Conservation (phyloP, 1,140 invertebrate species). For the Drosophila tsacasi region DNA sequence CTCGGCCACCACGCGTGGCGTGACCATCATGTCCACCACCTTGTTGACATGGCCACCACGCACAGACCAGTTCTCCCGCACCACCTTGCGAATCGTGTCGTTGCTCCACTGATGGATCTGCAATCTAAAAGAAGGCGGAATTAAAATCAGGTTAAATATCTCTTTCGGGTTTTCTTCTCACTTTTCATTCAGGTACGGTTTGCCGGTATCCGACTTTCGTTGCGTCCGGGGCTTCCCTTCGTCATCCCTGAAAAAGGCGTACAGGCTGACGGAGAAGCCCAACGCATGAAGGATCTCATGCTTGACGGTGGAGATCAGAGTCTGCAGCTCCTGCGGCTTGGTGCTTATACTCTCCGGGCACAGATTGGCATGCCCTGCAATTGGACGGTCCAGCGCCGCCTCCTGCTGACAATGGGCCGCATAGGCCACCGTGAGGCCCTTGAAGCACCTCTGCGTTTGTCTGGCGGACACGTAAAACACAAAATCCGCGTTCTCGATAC, state of each 20-base stretch:
- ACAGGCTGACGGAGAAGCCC: slow-evolving; percentile 97
- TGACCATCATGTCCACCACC: slow-evolving; percentile 95
- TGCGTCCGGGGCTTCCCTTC: slow-evolving; percentile 94
- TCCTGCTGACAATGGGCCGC: slow-evolving; percentile 99
- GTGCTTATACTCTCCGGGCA: slow-evolving; percentile 98
- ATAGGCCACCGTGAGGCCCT: slow-evolving; percentile 96
- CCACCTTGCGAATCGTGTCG: slow-evolving; percentile 92
- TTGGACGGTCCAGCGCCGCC: slow-evolving; percentile 95
- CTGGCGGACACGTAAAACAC: slow-evolving; percentile 98
- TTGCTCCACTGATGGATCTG: slow-evolving; percentile 98
- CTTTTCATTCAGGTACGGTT: slow-evolving; percentile 95
- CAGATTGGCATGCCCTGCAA: slow-evolving; percentile 99
- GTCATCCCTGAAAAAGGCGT: slow-evolving; percentile 94
- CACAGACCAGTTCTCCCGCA: slow-evolving; percentile 93
- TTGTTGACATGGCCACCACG: slow-evolving; percentile 90
- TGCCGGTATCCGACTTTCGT: slow-evolving; percentile 92
- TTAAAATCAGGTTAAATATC: neutral
- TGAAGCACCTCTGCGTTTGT: slow-evolving; percentile 95
- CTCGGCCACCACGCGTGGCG: slow-evolving; percentile 94
- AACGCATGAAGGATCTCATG: slow-evolving; percentile 99
- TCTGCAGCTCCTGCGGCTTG: slow-evolving; percentile 96
- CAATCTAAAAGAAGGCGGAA: slow-evolving; percentile 86
- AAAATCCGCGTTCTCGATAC: slow-evolving; percentile 96
- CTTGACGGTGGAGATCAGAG: slow-evolving; percentile 97
- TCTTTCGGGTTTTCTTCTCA: slow-evolving; percentile 75